These are phyloP conservation scores for Himalopsyche tibetana DNA, from an alignment of 2,888 invertebrate genomes.

Conservation along the genomic window DNA sequence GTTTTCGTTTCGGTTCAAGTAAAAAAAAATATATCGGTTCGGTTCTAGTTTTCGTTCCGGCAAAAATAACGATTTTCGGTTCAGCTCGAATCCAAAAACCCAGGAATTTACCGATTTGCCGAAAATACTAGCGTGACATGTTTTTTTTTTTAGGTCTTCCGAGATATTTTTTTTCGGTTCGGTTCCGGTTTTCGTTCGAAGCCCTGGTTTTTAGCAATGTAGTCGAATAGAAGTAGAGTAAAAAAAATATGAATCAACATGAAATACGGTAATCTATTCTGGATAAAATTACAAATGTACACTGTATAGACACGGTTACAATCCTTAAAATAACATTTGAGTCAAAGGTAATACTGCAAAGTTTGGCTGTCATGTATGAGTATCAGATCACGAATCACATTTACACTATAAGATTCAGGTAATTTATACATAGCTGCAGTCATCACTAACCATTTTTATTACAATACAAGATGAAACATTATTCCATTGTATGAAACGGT, in stretches of 20 bases:
- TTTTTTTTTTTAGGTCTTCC: too few species aligned
- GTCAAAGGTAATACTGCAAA: conserved; percentile 63
- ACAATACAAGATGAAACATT: neutral
- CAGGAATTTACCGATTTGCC: too few species aligned
- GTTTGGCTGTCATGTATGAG: conserved; percentile 62
- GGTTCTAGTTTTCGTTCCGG: too few species aligned
- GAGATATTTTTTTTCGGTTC: too few species aligned
- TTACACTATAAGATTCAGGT: conserved; percentile 39
- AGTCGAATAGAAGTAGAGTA: too few species aligned
- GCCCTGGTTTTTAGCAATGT: too few species aligned
- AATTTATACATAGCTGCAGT: conserved; percentile 35
- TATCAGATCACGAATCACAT: conserved; percentile 56
- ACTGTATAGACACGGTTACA: conserved; percentile 58
- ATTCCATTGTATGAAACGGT: neutral
- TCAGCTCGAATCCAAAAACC: too few species aligned
- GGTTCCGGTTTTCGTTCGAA: too few species aligned
- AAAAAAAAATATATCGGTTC: too few species aligned
- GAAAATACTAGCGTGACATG: too few species aligned
- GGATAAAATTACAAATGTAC: conserved; percentile 61
- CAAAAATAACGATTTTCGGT: too few species aligned
- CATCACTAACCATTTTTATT: conserved; percentile 38
- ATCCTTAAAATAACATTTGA: conserved; percentile 60
- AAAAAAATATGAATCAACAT: conserved; percentile 53
- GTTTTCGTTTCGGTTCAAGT: too few species aligned
- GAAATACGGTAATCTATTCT: conserved; percentile 61